A percentile compares a stretch with the other conserved stretches of the same genome.
These are phyloP conservation scores for Zygothrica quintamaculata DNA, from an alignment of 2,888 invertebrate genomes.

Conservation along the genomic window DNA sequence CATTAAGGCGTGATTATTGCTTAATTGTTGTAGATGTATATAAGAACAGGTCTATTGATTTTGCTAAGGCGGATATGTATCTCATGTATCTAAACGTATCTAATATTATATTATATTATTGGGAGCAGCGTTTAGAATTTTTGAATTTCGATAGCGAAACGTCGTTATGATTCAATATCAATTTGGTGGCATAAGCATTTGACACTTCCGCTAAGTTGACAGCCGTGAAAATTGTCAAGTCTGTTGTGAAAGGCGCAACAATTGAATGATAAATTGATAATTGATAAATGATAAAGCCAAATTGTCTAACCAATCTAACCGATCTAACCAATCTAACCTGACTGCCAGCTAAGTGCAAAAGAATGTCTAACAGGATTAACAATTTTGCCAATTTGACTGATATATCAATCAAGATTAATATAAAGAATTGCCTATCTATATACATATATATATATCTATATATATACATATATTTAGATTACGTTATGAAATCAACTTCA, in stretches of 20 bases:
- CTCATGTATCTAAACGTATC: too few species aligned
- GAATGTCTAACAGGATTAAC: constrained; percentile 77
- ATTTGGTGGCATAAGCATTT: constrained; percentile 25
- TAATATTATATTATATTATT: constrained; percentile 40
- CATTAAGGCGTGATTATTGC: constrained; percentile 77
- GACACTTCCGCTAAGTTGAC: constrained; percentile 82
- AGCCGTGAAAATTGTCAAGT: constrained; percentile 76
- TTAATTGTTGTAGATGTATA: constrained; percentile 69
- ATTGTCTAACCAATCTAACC: not conserved
- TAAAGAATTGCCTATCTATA: constrained; percentile 66
- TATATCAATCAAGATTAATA: constrained; percentile 78
- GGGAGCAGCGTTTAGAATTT: constrained; percentile 56
- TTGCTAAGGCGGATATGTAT: constrained; percentile 62
- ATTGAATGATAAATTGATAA: constrained; percentile 75
- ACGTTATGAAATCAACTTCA: constrained; percentile 30
- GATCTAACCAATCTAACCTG: too few species aligned
- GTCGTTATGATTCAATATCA: constrained; percentile 27
- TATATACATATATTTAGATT: too few species aligned
- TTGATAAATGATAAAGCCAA: constrained; percentile 43
- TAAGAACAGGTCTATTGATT: constrained; percentile 56
- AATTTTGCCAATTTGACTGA: constrained; percentile 51
- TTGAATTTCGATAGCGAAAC: constrained; percentile 39
- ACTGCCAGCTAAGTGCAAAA: constrained; percentile 68
- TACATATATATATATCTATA: constrained; percentile 7
- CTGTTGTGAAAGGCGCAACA: constrained; percentile 71